Percentiles rank a stretch among this genome's conserved stretches.
Evolutionary conservation across 2,888 invertebrate species (phyloP).

Genomic region (Geotrupes spiniger): DNA sequence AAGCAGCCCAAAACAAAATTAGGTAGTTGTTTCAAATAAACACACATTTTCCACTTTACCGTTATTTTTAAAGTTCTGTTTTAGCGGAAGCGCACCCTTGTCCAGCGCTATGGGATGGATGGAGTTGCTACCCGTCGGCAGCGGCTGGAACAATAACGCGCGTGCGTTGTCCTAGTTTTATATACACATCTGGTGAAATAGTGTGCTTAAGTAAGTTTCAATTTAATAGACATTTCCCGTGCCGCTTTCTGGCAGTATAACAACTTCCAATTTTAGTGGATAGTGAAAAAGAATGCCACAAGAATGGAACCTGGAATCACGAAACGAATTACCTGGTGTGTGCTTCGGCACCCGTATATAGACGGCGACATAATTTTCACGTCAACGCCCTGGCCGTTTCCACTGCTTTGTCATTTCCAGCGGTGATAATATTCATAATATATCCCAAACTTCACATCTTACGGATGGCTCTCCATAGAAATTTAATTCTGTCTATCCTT

Average conservation of each 20-base stretch:
- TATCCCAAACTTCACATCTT: constrained; percentile 53
- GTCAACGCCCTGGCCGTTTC: constrained; percentile 55
- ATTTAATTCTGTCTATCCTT: constrained; percentile 59
- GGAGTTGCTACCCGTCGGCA: constrained; percentile 58
- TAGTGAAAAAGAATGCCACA: constrained; percentile 57
- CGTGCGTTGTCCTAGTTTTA: constrained; percentile 59
- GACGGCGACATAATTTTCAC: constrained; percentile 55
- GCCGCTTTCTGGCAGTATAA: no score
- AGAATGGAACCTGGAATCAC: constrained; percentile 57
- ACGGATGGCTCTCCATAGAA: constrained; percentile 59
- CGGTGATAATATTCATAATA: constrained; percentile 56
- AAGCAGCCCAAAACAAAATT: no score
- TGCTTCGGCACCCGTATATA: constrained; percentile 55
- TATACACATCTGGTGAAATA: constrained; percentile 19
- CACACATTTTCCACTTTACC: no score
- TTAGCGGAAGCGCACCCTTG: constrained; percentile 45
- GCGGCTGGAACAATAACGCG: constrained; percentile 48
- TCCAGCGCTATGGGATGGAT: constrained; percentile 61
- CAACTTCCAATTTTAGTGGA: constrained; percentile 57
- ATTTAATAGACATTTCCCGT: no score
- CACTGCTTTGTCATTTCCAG: constrained; percentile 55
- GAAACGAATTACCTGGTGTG: constrained; percentile 60
- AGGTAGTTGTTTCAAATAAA: no score
- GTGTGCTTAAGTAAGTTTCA: constrained; percentile 28
- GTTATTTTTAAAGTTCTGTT: constrained; percentile 15